Conservation (phyloP, 2,888 invertebrate species). For the Drosophila nigritarsus region DNA sequence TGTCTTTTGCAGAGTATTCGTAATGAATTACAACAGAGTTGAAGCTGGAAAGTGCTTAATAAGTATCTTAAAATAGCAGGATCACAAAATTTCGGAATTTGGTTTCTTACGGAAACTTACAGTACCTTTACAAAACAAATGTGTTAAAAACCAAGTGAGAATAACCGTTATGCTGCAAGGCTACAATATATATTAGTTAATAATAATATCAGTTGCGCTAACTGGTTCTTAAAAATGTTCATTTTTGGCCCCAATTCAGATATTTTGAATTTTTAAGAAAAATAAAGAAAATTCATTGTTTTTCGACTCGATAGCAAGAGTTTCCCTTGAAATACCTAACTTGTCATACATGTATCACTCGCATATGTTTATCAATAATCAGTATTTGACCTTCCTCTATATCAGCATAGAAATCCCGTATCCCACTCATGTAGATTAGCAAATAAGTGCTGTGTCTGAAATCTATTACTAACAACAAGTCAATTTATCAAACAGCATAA, state of each 20-base stretch:
- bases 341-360: neutral
- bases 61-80: too few relatives aligned
- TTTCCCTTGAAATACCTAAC: neutral
- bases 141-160: neutral
- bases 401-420: neutral
- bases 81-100: neutral
- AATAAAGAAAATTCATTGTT: neutral
- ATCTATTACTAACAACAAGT: neutral
- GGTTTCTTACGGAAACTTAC: neutral
- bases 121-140: neutral
- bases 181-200: neutral
- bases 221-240: neutral
- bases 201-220: neutral
- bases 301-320: neutral
- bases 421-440: neutral
- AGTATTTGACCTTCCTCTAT: neutral
- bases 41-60: too few relatives aligned
- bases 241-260: neutral
- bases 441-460: neutral
- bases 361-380: neutral
- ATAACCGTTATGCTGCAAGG: neutral
- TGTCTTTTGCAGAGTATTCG: neutral
- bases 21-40: constrained; percentile 10
- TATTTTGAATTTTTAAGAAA: neutral
- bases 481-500: constrained; percentile 11